Evolutionary conservation across 2,797 vertebrate species (phyloP), one percentile per base, ranked within the genome.

Genomic region (Myotis daubentonii): DNA sequence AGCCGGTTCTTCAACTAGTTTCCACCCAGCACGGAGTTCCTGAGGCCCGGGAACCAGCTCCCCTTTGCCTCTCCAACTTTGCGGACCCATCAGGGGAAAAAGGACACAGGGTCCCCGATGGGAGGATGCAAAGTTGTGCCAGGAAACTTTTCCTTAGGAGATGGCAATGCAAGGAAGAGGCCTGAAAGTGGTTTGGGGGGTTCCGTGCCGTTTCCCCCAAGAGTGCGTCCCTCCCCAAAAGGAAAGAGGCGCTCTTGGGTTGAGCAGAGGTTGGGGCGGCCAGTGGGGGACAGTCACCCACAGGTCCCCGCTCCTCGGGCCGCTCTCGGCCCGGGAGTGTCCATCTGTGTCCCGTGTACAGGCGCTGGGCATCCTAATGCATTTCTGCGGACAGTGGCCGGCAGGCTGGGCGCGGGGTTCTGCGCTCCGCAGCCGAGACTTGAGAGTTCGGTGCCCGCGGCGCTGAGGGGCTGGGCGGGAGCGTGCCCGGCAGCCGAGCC

Each of bases 141-240:
- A 2, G 71, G 75, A 97, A 97, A 97, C 92, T 97, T 97, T 97
- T 96, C 55, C 89, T 92, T 93, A 3, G 36, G 71, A 75, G 57
- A 5, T 12, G 84, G 19, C 17, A 60, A 90, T 53, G 92, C 53
- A 8, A 80, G 49, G 41, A 51, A 49, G n/a, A 74, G 41, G 89
- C 68, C 89, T 60, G 87, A 49, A 53, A 88, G 78, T 79, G 84
- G 41, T 23, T 15, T 33, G 22, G 60, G 47, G 55, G 41, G 44
- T 55, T 66, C 25, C 17, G 33, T 19, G n/a, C 15, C 3, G 12
- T 30, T 33, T n/a, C 5, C 17, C 38, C 8, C 11, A 78, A 28
- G 47, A 28, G 68, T 5, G 53, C 36, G 15, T 74, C 23, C 86
- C 8, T 76, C 71, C 47, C 12, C 28, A 5, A 78, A 36, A 57